A percentile compares a stretch with the other conserved stretches of the same genome.
phyloP scores from a whole-genome alignment of 2,113 vertebrate genomes.

The Mus spicilegus region DNA sequence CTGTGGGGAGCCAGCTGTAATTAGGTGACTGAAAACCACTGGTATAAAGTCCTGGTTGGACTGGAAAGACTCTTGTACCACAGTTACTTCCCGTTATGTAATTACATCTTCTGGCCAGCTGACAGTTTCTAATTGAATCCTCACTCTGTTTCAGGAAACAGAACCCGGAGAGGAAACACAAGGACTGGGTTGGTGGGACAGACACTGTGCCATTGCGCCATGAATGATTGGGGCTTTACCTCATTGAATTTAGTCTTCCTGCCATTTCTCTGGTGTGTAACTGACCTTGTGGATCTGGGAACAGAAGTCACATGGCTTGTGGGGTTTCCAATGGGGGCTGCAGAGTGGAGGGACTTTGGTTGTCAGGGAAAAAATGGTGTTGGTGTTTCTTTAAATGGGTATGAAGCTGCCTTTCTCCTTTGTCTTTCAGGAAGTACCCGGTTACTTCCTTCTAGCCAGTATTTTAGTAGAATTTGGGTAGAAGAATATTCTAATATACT shows the following conservation, averaged over 20 bases:
- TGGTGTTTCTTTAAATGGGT: neutral
- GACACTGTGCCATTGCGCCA: neutral
- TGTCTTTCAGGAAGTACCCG: neutral
- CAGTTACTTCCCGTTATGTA: neutral
- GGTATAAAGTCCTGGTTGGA: neutral
- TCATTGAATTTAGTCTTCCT: neutral
- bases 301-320: constrained; percentile 6
- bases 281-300: neutral
- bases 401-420: neutral
- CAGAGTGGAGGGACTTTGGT: neutral
- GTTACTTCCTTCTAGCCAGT: neutral
- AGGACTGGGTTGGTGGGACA: neutral
- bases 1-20: neutral
- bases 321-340: neutral
- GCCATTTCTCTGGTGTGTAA: neutral
- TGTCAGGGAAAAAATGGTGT: neutral
- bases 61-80: constrained; percentile 3
- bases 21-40: neutral
- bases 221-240: neutral
- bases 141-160: constrained; percentile 26
- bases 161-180: neutral
- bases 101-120: neutral
- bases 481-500: neutral
- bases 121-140: constrained; percentile 1
- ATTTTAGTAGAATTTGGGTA: neutral